A percentile compares a stretch with the other conserved stretches of the same genome.
Conservation (phyloP, 2,797 vertebrate species). For the Botia kubotai region DNA sequence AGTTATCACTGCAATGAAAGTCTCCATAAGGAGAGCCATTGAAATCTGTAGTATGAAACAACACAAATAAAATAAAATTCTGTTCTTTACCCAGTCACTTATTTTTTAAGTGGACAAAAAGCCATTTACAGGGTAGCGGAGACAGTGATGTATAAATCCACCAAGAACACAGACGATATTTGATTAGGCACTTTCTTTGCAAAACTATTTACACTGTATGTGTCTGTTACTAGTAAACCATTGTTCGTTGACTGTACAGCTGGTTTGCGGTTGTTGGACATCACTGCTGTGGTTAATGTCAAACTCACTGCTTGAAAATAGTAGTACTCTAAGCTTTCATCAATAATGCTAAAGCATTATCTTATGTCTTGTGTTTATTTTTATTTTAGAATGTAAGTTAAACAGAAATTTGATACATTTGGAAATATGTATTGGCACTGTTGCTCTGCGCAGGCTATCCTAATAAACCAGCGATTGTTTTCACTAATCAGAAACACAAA, state of each 20-base stretch:
- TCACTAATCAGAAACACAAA: background rate
- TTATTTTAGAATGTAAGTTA: background rate
- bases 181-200: background rate
- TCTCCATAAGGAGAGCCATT: slow-evolving; percentile 2
- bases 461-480: background rate
- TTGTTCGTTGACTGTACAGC: slow-evolving; percentile 29
- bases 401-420: background rate
- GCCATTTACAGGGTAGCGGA: too few species aligned
- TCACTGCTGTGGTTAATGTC: slow-evolving; percentile 1
- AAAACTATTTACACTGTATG: background rate
- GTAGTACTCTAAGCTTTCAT: background rate
- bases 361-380: background rate
- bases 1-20: background rate
- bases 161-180: slow-evolving; percentile 4
- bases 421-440: background rate
- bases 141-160: background rate
- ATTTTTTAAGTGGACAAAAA: slow-evolving; percentile 19
- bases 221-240: slow-evolving; percentile 9
- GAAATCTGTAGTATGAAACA: slow-evolving; percentile 2
- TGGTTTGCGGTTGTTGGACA: slow-evolving; percentile 22
- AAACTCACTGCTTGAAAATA: background rate
- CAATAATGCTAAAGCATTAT: background rate
- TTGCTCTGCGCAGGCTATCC: background rate
- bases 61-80: slow-evolving; percentile 5
- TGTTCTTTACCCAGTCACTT: background rate